phyloP scores from a whole-genome alignment of 1,140 invertebrate species.

The Bombus impatiens region DNA sequence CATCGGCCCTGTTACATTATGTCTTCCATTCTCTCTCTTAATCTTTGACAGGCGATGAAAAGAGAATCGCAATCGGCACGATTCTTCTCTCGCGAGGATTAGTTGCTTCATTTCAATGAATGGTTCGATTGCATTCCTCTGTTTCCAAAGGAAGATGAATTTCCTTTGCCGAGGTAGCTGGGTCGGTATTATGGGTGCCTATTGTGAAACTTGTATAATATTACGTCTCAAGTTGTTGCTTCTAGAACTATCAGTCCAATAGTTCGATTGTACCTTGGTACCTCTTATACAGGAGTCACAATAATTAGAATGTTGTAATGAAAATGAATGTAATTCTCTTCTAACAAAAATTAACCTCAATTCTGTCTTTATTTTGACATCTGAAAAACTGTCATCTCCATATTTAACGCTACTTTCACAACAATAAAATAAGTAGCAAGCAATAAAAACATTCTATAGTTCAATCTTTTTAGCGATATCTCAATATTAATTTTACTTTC shows the following conservation, averaged over 20 bases:
- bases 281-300: too few relatives aligned
- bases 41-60: conserved; percentile 52
- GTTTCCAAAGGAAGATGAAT: neutral
- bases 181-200: neutral
- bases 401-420: too few relatives aligned
- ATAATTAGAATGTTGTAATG: too few relatives aligned
- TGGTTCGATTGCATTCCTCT: neutral
- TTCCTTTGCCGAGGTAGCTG: neutral
- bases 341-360: too few relatives aligned
- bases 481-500: neutral
- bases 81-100: neutral
- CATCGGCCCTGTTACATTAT: conserved; percentile 23
- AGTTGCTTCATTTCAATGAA: neutral
- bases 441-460: too few relatives aligned
- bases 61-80: neutral
- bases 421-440: too few relatives aligned
- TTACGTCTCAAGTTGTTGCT: neutral
- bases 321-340: too few relatives aligned
- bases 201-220: neutral
- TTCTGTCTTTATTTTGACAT: too few relatives aligned
- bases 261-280: too few relatives aligned
- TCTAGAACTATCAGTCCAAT: neutral
- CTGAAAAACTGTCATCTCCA: too few relatives aligned
- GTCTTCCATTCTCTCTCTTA: conserved; percentile 63
- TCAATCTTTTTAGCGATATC: too few relatives aligned